Evolutionary conservation across 2,113 vertebrate genomes (phyloP), one percentile per base, ranked within the genome.

Genomic region (Ictalurus punctatus): DNA sequence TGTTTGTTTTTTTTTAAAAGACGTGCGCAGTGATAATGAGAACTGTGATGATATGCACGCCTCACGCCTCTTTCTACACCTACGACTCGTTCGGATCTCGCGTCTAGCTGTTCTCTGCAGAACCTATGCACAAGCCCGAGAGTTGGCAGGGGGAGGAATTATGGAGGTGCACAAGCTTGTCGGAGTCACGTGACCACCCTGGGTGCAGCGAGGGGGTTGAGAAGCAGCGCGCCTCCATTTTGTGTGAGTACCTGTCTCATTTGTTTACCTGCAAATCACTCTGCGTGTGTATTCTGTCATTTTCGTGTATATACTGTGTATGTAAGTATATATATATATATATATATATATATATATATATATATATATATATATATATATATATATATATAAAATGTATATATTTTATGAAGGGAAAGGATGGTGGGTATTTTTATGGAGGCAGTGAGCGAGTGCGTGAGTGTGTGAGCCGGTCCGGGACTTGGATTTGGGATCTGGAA

Each of bases 141-240:
- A 67, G 40, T 85, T 78, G 88, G 19, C 88, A 67, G 82, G 73
- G 83, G 88, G 83, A 85, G 83, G 88, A 85, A 67, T 89, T 85
- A 71, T 88, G 83, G 89, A 90, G 87, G 90, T 92, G 91, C 76
- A 92, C 87, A 91, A 86, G 58, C 89, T 76, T 89, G 92, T 91
- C 91, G 89, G 89, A 81, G 92, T 94, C 95, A 95, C 91, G 91
- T 96, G 95, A 95, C 93, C 92, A 92, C 89, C 90, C 93, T 91
- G 90, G 90, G 92, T 94, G 93, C 94, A 92, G 93, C 91, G 90
- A 88, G 88, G 73, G 91, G 73, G 84, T 78, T 78, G 93, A 94
- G 95, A 94, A 92, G 92, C 92, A 87, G 92, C 93, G 90, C 87
- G 87, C 93, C 95, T 95, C 95, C 95, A 96, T 96, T 96, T 95